Percentiles rank a stretch among this genome's conserved stretches.
Conservation (phyloP, 2,888 invertebrate species). For the Eupithecia dodoneata region DNA sequence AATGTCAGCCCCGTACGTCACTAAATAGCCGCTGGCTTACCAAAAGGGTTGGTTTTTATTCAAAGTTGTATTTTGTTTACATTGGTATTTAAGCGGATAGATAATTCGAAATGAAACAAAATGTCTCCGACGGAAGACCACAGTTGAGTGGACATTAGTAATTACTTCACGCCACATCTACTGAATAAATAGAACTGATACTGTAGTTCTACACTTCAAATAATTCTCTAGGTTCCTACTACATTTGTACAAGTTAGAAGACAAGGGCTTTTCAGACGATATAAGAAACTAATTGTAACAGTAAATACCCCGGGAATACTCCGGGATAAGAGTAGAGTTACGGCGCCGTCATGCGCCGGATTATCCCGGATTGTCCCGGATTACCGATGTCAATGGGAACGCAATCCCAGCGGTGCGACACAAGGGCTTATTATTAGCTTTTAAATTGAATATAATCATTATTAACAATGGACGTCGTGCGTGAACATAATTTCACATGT, state of each 20-base stretch:
- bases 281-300: background rate
- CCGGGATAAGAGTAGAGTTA: conserved; percentile 31
- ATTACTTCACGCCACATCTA: background rate
- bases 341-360: conserved; percentile 37
- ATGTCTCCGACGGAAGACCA: too few species aligned
- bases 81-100: too few species aligned
- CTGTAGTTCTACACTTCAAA: background rate
- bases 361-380: conserved; percentile 31
- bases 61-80: too few species aligned
- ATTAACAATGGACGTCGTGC: too few species aligned
- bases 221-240: too few species aligned
- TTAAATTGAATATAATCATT: background rate
- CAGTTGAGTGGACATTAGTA: too few species aligned
- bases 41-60: too few species aligned
- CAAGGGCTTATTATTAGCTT: background rate
- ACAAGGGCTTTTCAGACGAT: background rate
- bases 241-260: background rate
- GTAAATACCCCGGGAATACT: conserved; percentile 20
- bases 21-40: too few species aligned
- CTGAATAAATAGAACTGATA: background rate
- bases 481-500: too few species aligned
- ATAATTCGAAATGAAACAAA: too few species aligned
- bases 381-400: background rate
- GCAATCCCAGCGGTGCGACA: background rate
- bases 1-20: too few species aligned